Percentiles rank a stretch among this genome's conserved stretches.
These are phyloP conservation scores for Leptonema lineaticorne DNA, from an alignment of 1,140 invertebrate genomes.

Conservation along the genomic window DNA sequence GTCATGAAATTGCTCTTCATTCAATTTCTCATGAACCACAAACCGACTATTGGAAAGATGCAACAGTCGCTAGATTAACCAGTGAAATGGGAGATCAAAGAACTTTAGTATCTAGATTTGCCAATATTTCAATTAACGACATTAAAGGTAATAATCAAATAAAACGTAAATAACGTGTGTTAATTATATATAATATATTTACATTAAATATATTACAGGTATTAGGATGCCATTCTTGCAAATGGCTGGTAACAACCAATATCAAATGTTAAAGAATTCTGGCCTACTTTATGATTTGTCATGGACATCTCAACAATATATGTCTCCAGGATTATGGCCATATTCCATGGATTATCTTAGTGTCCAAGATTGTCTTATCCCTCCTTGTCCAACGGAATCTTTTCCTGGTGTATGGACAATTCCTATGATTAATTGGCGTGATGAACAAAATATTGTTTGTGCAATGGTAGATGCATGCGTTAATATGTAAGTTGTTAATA, in stretches of 20 bases:
- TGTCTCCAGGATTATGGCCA: constrained; percentile 57
- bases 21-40: constrained; percentile 47
- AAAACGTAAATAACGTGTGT: not conserved
- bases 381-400: constrained; percentile 59
- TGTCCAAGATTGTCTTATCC: constrained; percentile 56
- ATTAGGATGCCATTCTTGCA: constrained; percentile 58
- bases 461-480: constrained; percentile 67
- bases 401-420: constrained; percentile 64
- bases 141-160: constrained; percentile 56
- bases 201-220: constrained; percentile 42
- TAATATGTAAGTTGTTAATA: constrained; percentile 54
- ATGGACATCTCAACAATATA: constrained; percentile 51
- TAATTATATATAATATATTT: not conserved
- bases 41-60: constrained; percentile 50
- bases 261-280: constrained; percentile 45
- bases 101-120: constrained; percentile 51
- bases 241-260: constrained; percentile 54
- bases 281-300: constrained; percentile 56
- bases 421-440: constrained; percentile 64
- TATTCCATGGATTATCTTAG: constrained; percentile 59
- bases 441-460: constrained; percentile 56
- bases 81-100: constrained; percentile 57
- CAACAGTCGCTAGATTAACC: constrained; percentile 47
- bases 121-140: constrained; percentile 50
- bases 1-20: constrained; percentile 61